Base-by-base conservation (phyloP, 2,888 invertebrate species). In the Linyphia triangularis region DNA sequence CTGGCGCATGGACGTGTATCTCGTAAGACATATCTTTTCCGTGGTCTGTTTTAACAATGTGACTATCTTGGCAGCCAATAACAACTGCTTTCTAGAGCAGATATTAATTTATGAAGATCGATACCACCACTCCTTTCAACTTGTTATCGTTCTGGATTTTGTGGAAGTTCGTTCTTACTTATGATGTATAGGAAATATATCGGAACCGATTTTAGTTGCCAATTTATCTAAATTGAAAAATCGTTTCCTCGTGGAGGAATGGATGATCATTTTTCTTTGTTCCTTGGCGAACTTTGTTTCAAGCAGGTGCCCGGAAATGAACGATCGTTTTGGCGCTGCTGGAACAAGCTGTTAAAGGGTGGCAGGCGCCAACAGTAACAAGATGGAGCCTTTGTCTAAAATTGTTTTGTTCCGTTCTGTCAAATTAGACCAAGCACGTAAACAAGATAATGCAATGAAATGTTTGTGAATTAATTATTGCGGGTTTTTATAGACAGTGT, bases 51-150 rank as follows among this genome's bases (percentile, higher is more conserved):
- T 33, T 61, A 37, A 73, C 83, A 83, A 83, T 83, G 43, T n/a
- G 63, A 72, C 83, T 51, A 73, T 83, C 83, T 51, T 33, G 30
- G n/a, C 65, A 73, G 83, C 73, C 83, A 83, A 83, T 83, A 83
- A 73, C 65, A 73, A 83, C 65, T 83, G 83, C 26, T 40, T 13
- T n/a, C 77, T 24, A 22, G 40, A 57, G 43, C 59, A 70, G 43
- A 73, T 83, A 83, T 83, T 83, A 83, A 83, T 83, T 73, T 73
- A 73, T 73, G 73, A 83, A 83, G 83, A 83, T 83, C 65, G 83
- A 83, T 83, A 33, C 51, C 22, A 24, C 43, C 26, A 33, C 73
- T 83, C 43, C 28, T 67, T 13, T 57, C 13, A 24, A 65, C 65
- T 9, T 67, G 33, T 30, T 67, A 67, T 67, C 67, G 67, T 67